Conservation (phyloP, 2,113 vertebrate genomes). For the Myiopsitta monachus region DNA sequence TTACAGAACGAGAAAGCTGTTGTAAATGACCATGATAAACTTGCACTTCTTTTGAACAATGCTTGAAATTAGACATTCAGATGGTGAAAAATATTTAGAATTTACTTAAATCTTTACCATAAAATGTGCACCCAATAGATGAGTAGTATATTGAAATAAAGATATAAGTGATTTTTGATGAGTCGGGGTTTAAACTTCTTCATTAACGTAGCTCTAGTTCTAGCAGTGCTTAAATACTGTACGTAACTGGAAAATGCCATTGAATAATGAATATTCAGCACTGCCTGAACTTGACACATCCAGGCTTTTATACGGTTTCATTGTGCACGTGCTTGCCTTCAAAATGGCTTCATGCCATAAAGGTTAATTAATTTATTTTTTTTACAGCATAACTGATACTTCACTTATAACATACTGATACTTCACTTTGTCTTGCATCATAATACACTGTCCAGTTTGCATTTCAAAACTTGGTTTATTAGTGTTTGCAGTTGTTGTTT, state of each 20-base stretch:
- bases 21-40: neutral
- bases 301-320: neutral
- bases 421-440: neutral
- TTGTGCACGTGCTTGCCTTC: conserved; percentile 26
- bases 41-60: conserved; percentile 3
- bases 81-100: neutral
- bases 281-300: neutral
- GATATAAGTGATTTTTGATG: neutral
- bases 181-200: neutral
- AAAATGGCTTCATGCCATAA: neutral
- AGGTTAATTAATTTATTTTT: conserved; percentile 61
- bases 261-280: neutral
- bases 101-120: neutral
- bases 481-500: neutral
- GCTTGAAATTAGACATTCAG: neutral
- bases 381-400: conserved; percentile 12
- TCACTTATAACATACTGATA: too few species aligned
- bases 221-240: neutral
- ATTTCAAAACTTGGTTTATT: neutral
- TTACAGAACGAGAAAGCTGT: neutral
- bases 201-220: neutral
- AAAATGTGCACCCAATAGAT: neutral
- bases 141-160: neutral
- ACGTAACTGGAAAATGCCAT: neutral
- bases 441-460: neutral